Evolutionary conservation across 1,140 invertebrate genomes (phyloP).

Genomic region (Tribolium madens): DNA sequence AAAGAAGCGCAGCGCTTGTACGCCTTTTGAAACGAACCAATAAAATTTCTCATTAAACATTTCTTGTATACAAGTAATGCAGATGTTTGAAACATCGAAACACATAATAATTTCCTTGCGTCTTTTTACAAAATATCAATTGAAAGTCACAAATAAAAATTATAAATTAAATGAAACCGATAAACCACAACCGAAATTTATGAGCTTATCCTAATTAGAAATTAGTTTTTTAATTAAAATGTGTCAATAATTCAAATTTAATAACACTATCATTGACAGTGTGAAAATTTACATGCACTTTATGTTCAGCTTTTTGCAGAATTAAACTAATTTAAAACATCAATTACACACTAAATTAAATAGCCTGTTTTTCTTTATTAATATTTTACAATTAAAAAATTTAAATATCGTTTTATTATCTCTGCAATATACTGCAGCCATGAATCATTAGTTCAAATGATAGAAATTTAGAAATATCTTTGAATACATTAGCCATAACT

Average conservation of each 20-base stretch:
- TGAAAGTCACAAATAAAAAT: constrained; percentile 5
- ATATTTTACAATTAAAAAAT: constrained; percentile 16
- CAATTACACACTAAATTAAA: constrained; percentile 12
- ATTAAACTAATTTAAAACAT: constrained; percentile 27
- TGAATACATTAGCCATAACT: constrained; percentile 11
- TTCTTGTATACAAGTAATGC: constrained; percentile 40
- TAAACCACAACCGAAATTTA: constrained; percentile 19
- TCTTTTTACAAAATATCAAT: neutral
- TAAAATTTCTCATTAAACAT: constrained; percentile 47
- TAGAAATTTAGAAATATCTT: neutral
- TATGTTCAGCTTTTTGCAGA: constrained; percentile 14
- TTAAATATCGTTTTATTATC: constrained; percentile 4
- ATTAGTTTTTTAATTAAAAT: constrained; percentile 46
- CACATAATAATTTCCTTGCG: neutral
- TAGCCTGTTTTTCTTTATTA: neutral
- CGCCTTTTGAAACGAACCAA: constrained; percentile 41
- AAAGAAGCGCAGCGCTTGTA: constrained; percentile 39
- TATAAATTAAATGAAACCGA: constrained; percentile 23
- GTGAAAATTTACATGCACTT: constrained; percentile 44
- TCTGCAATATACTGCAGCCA: neutral
- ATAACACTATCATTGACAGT: constrained; percentile 44
- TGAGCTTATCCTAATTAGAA: constrained; percentile 31
- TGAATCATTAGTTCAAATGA: neutral
- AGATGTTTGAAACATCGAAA: constrained; percentile 5
- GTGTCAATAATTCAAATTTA: constrained; percentile 43